A percentile compares a stretch with the other conserved stretches of the same genome.
Conservation (phyloP, 1,140 invertebrate genomes). For the Papilio polyxenes region DNA sequence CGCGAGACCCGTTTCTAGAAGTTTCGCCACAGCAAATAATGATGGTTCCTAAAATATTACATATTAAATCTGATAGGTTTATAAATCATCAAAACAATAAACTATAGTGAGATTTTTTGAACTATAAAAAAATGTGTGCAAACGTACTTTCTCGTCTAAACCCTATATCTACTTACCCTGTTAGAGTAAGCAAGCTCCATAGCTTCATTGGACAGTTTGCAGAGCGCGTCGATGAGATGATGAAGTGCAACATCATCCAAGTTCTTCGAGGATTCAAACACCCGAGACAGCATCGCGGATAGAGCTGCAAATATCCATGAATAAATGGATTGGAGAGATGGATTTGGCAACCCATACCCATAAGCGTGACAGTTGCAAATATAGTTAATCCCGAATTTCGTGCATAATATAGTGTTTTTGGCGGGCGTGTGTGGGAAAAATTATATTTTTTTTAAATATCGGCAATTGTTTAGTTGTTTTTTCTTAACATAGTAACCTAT, state of each 20-base stretch:
- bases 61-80: not conserved
- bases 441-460: no score
- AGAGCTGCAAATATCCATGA: conserved; percentile 81
- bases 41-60: conserved; percentile 90
- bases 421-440: no score
- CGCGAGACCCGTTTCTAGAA: conserved; percentile 97
- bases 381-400: not conserved
- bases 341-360: not conserved
- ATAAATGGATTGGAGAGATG: not conserved
- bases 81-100: not conserved
- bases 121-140: not conserved
- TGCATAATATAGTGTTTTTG: not conserved
- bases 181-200: conserved; percentile 98
- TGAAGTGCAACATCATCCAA: conserved; percentile 97
- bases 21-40: conserved; percentile 97
- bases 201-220: conserved; percentile 97
- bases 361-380: not conserved
- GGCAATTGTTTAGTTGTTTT: no score
- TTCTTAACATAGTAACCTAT: no score
- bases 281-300: conserved; percentile 94
- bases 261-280: conserved; percentile 97
- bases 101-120: not conserved
- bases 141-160: not conserved
- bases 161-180: conserved; percentile 82
- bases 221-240: conserved; percentile 97